Base-by-base conservation (phyloP, 2,797 vertebrate species). In the Pseudomugil tenellus region DNA sequence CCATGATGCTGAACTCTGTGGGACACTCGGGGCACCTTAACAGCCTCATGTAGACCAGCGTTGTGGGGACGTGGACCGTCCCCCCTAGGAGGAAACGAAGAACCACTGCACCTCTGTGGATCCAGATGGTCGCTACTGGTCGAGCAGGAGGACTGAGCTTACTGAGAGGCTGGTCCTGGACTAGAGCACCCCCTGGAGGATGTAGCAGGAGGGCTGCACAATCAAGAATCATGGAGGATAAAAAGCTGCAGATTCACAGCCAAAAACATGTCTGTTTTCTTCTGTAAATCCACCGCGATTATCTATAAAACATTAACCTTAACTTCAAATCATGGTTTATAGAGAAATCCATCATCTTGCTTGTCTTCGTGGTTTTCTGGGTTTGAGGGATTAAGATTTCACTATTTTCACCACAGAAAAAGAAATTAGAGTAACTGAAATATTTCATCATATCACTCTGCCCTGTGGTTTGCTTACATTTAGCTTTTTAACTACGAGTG, bases 1-100 rank as follows among this genome's bases (percentile, higher is more conserved):
- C 87, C 0, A 12, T 91, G 62, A 87, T 92, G 90, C 81, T 93
- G 56, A 90, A 84, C 87, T 79, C 88, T 17, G 89, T 92, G 0
- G 88, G 87, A 61, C 89, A 91, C 72, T 31, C 84, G 0, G 88
- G 87, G 67, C 90, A 91, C 75, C 81, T 92, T 32, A 90, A 81
- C 63, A 52, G 72, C 10, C 87, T 93, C 64, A 87, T 92, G 87
- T 92, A 89, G 76, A 35, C 31, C 25, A 3, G n/a, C 0, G 2
- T n/a, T 6, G 21, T 6, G 25, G 60, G 57, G 67, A 29, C 6
- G 16, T 26, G 14, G 65, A 71, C 0, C 17, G 37, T 64, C 51
- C 54, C 63, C n/a, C 6, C n/a, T 51, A 17, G 53, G 34, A 58
- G 32, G 37, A 51, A 26, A 51, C 25, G 12, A 51, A 17, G 55